Conservation (phyloP, 2,888 invertebrate genomes). For the Cosmia pyralina region DNA sequence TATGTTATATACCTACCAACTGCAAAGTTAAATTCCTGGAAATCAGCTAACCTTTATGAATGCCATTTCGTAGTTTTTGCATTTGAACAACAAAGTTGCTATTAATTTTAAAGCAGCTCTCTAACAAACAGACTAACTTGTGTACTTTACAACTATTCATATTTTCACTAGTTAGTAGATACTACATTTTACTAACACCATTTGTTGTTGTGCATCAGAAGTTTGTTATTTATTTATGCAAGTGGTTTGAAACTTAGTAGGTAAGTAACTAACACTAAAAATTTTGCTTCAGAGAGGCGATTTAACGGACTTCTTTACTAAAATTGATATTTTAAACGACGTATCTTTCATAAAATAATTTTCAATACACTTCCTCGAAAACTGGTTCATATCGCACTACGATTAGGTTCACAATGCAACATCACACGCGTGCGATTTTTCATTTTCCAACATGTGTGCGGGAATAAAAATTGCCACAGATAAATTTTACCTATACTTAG, state of each 20-base stretch:
- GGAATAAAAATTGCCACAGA: too few species aligned
- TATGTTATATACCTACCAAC: neutral
- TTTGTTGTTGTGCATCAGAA: neutral
- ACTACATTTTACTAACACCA: slow-evolving; percentile 1
- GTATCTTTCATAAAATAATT: neutral
- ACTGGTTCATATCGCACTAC: too few species aligned
- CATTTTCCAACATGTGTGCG: too few species aligned
- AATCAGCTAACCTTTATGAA: slow-evolving; percentile 4
- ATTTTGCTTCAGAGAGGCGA: neutral
- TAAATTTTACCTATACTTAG: too few species aligned
- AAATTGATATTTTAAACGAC: neutral
- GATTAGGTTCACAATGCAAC: too few species aligned
- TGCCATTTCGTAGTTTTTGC: slow-evolving; percentile 29
- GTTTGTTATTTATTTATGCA: neutral
- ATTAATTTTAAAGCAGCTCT: slow-evolving; percentile 21
- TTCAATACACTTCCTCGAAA: too few species aligned
- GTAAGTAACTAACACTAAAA: neutral
- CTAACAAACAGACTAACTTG: slow-evolving; percentile 2
- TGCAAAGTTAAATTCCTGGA: slow-evolving; percentile 11
- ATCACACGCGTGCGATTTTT: too few species aligned
- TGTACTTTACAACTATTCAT: slow-evolving; percentile 3
- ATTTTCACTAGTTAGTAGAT: neutral
- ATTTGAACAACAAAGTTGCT: slow-evolving; percentile 16
- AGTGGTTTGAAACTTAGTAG: neutral
- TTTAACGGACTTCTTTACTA: neutral